Base-by-base conservation (phyloP, 1,140 invertebrate species). In the Trachymyrmex cornetzi region DNA sequence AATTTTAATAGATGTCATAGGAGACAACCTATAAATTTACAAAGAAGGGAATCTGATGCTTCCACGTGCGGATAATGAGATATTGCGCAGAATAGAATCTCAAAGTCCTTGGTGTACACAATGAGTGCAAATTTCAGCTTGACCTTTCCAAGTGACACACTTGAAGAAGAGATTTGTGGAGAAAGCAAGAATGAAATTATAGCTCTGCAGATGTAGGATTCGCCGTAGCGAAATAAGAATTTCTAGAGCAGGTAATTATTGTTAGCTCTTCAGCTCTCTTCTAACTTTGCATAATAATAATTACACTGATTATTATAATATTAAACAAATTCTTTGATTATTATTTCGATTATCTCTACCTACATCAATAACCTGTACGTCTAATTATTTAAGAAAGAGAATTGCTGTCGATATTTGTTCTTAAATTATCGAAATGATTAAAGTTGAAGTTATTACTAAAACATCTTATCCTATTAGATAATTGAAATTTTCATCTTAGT, bases 71-170 rank as follows among this genome's bases (percentile, higher is more conserved):
- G 48, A 67, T 69, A 81, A 81, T 71, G 22, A 27, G 48, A 57
- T 44, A n/a, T 44, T 53, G 77, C 5, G 24, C 14, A n/a, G 55
- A 71, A 67, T 57, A 44, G 34, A 57, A 71, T 69, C 30, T 55
- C 48, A 69, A 80, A 80, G 22, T 48, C 16, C 3, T 38, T n/a
- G 30, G 2, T 69, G 16, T 27, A 55, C 19, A n/a, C n/a, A 53
- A 77, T 16, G 16, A 12, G 5, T 48, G 64, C 3, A 30, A 71
- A 57, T 27, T 71, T 53, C 64, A 79, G n/a, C 1, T 12, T 71
- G 64, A 81, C 50, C 64, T 81, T 71, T 81, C 22, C 50, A 19
- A n/a, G 3, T 27, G 50, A 81, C 34, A 38, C 19, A 24, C 30
- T 57, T 30, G 19, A 71, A 81, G 19, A 71, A 81, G 14, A 50